Base-by-base conservation (phyloP, 92 coral and sea anemone species). In the Umimayanthus kanabou region DNA sequence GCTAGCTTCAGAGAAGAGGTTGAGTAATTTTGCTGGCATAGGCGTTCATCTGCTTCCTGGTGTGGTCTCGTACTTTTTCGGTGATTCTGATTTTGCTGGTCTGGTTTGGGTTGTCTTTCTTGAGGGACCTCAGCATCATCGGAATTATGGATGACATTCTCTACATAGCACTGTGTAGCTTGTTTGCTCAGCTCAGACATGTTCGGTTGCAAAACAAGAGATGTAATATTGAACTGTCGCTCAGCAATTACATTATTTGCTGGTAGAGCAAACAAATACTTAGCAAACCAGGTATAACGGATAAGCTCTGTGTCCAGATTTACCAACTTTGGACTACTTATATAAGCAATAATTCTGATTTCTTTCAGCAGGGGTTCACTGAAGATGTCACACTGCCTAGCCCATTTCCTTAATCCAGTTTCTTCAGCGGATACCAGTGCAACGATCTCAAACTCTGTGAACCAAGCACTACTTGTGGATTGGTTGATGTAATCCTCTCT, bases 171-270 rank as follows among this genome's bases (percentile, higher is more conserved):
- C 45, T 69, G 76, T 20, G 80, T 69, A 58, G 88, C 88, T 67
- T 85, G 88, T 73, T 85, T 85, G 29, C 79, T 40, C 80, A 85
- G 30, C 88, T 85, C 81, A 69, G 80, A 71, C 88, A 40, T 71
- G 80, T 73, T 85, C 9, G 76, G 39, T 8, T 85, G n/a, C 16
- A 85, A 42, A 42, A 67, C 67, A 49, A 85, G 79, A 61, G 76
- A 75, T 42, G 80, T 57, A 73, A 85, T 73, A 50, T 73, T 85
- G 75, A 85, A 85, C 71, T 85, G 88, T 50, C 88, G 49, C 76
- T 85, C 88, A 70, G 80, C 88, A 85, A 70, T 47, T 18, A 85
- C 88, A 85, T 85, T 85, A 74, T 73, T 85, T 22, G 72, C 81
- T 55, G 88, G 88, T 58, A 85, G 5, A 76, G 82, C 81, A 79